These are phyloP conservation scores for Ptychoptera albimana DNA, from an alignment of 2,888 invertebrate species.

Conservation along the genomic window DNA sequence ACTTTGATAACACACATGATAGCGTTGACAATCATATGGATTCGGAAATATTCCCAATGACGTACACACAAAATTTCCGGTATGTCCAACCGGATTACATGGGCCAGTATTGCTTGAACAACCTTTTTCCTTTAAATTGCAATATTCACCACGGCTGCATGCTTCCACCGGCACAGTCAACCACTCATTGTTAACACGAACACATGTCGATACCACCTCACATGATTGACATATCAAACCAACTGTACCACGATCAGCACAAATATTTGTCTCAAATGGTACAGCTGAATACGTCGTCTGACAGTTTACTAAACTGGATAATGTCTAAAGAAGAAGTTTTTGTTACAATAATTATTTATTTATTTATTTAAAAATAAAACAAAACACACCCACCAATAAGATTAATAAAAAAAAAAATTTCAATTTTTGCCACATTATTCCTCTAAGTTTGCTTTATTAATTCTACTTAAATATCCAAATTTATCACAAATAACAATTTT, in stretches of 20 bases:
- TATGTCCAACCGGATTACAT: constrained; percentile 27
- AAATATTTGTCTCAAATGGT: constrained; percentile 23
- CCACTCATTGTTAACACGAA: constrained; percentile 24
- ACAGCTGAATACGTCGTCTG: neutral
- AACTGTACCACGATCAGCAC: constrained; percentile 20
- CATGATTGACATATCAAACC: constrained; percentile 28
- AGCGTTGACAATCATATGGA: constrained; percentile 29
- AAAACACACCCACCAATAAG: too few species aligned
- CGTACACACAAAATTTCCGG: constrained; percentile 27
- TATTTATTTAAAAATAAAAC: too few species aligned
- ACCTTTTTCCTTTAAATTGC: constrained; percentile 20
- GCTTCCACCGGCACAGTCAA: constrained; percentile 27
- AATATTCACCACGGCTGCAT: constrained; percentile 25
- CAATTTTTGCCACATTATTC: too few species aligned
- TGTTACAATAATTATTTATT: too few species aligned
- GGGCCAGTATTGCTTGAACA: constrained; percentile 27
- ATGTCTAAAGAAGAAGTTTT: too few species aligned
- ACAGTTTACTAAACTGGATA: too few species aligned
- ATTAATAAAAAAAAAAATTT: too few species aligned
- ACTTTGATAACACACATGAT: constrained; percentile 28
- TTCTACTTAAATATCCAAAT: too few species aligned
- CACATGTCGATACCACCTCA: constrained; percentile 25
- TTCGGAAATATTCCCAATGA: constrained; percentile 28
- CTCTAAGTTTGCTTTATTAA: too few species aligned
- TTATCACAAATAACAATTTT: too few species aligned